These are phyloP conservation scores for Anas platyrhynchos DNA, from an alignment of 2,113 vertebrate species.

Conservation along the genomic window DNA sequence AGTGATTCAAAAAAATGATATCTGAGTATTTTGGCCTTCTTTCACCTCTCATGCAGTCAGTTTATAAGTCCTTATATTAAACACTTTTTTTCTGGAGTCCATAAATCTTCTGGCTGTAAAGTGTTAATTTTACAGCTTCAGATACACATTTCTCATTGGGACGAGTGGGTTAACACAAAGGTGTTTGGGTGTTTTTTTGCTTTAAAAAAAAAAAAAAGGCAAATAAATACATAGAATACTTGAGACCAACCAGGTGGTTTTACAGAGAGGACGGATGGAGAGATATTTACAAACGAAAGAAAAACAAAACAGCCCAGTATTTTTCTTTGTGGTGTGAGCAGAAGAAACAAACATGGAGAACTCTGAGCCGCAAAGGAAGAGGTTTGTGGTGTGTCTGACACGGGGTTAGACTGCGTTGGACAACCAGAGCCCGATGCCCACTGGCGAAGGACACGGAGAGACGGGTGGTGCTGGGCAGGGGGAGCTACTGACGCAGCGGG, in stretches of 20 bases:
- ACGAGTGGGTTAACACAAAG: constrained; percentile 64
- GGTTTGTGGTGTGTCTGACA: not conserved
- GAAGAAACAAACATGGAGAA: not conserved
- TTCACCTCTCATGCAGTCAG: constrained; percentile 77
- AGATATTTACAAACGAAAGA: constrained; percentile 59
- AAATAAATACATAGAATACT: constrained; percentile 48
- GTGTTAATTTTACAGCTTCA: constrained; percentile 22
- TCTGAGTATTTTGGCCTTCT: constrained; percentile 78
- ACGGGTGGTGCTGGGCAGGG: not conserved
- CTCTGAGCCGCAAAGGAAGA: not conserved
- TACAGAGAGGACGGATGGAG: not conserved
- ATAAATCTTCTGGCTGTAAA: constrained; percentile 54
- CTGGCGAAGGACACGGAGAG: not conserved
- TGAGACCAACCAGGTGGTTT: constrained; percentile 26
- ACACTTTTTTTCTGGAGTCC: constrained; percentile 38
- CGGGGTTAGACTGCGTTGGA: not conserved
- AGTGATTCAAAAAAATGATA: constrained; percentile 71
- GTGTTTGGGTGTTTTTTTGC: not conserved
- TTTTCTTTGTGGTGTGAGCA: not conserved
- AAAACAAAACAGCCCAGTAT: not conserved
- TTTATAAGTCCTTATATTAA: constrained; percentile 72
- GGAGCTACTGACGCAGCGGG: constrained; percentile 17
- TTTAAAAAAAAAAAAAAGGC: constrained; percentile 21
- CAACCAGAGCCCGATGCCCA: not conserved
- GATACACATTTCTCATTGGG: constrained; percentile 49